Percentiles rank a stretch among this genome's conserved stretches.
Evolutionary conservation across 2,888 invertebrate genomes (phyloP).

Genomic region (Cabera pusaria): DNA sequence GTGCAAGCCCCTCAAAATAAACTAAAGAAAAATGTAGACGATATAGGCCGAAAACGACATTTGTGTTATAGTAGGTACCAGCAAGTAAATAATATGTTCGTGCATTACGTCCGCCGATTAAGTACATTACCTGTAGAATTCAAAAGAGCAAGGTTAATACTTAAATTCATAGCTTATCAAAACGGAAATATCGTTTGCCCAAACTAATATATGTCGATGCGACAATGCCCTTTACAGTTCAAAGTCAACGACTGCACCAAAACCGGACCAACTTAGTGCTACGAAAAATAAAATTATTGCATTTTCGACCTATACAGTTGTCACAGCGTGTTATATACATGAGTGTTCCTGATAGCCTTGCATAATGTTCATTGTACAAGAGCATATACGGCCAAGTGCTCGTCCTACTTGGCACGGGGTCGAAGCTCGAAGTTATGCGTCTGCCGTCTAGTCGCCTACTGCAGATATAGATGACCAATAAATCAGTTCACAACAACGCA

Average conservation of each 20-base stretch:
- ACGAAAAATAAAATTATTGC: conserved; percentile 1
- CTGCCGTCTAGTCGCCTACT: conserved; percentile 9
- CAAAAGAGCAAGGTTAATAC: no score
- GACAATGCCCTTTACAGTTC: conserved; percentile 12
- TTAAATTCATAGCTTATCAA: no score
- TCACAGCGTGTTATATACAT: conserved; percentile 23
- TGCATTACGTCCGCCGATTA: no score
- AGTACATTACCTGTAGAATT: no score
- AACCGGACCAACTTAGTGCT: conserved; percentile 13
- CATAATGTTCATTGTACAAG: conserved; percentile 23
- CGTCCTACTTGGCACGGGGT: conserved; percentile 29
- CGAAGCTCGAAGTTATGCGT: conserved; percentile 23
- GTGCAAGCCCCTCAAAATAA: no score
- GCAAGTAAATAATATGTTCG: no score
- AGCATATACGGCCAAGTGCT: conserved; percentile 17
- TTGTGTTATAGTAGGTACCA: no score
- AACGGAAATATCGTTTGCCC: conserved; percentile 3
- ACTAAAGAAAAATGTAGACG: no score
- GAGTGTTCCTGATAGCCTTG: conserved; percentile 21
- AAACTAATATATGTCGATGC: conserved; percentile 2
- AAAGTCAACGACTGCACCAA: conserved; percentile 12
- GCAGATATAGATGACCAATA: background rate
- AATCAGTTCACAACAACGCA: no score
- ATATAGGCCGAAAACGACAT: no score
- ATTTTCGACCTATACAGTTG: conserved; percentile 14